Percentiles rank a stretch among this genome's conserved stretches.
Evolutionary conservation across 2,888 invertebrate species (phyloP).

Genomic region (Colletes collaris): DNA sequence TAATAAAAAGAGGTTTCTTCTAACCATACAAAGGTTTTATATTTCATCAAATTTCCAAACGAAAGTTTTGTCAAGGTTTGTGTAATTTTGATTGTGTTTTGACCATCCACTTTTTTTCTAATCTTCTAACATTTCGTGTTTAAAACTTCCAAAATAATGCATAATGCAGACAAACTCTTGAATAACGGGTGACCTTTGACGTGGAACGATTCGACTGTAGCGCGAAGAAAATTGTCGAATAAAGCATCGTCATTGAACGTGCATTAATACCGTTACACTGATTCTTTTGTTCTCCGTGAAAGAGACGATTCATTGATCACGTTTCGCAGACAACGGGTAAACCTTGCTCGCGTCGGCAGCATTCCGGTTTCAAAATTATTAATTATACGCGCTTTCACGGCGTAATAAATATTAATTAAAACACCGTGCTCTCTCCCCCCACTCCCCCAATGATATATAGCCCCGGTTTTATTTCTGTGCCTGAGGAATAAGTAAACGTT

Average conservation of each 20-base stretch:
- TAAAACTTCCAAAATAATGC: too few relatives aligned
- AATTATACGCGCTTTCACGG: conserved; percentile 16
- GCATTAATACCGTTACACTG: conserved; percentile 22
- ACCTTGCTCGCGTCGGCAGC: not conserved
- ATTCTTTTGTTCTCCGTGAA: conserved; percentile 8
- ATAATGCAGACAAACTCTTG: not conserved
- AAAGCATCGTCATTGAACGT: conserved; percentile 10
- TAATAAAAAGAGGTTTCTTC: too few relatives aligned
- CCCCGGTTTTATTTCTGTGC: conserved; percentile 13
- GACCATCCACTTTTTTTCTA: too few relatives aligned
- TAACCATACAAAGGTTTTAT: too few relatives aligned
- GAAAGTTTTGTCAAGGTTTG: too few relatives aligned
- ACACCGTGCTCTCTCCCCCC: not conserved
- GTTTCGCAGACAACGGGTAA: not conserved
- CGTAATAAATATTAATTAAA: conserved; percentile 52
- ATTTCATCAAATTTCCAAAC: too few relatives aligned
- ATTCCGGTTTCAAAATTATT: conserved; percentile 21
- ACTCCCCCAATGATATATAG: conserved; percentile 2
- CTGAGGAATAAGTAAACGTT: conserved; percentile 23
- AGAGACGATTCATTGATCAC: conserved; percentile 29
- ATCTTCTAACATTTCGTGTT: too few relatives aligned
- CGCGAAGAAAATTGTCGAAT: conserved; percentile 5
- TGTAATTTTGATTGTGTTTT: too few relatives aligned
- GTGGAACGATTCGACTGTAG: not conserved
- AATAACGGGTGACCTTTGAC: not conserved